Base-by-base conservation (phyloP, 2,888 invertebrate species). In the Stomorhina lunata region DNA sequence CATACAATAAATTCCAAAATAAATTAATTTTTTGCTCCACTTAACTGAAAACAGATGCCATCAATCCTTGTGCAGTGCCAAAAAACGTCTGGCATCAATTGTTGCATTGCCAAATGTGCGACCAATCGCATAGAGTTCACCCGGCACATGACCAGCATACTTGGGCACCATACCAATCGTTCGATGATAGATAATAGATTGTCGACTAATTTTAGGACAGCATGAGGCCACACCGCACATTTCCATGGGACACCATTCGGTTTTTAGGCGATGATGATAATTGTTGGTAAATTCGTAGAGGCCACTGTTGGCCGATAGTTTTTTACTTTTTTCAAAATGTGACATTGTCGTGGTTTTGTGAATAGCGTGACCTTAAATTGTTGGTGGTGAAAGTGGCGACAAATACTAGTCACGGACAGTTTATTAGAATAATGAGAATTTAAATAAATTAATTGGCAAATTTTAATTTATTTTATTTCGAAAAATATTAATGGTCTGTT, bases 81-180 rank as follows among this genome's bases (percentile, higher is more conserved):
- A 91, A 94, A 95, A 95, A 83, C 94, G 91, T 88, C 95, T 95
- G 0, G 95, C 95, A 87, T 95, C 94, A 86, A 94, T 92, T 0
- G 95, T 94, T 86, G 95, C 95, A 85, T 93, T 94, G 22, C 95
- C 96, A 88, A 93, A 96, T 0, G 96, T 96, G 88, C 94, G 94
- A 6, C 96, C 96, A 90, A 93, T 94, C 55, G 95, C 94, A 91
- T 95, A 95, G 86, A 92, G 92, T 76, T 92, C 93, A 17, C 96
- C 96, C 0, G 96, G 96, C 68, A 96, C 94, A 87, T 96, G 96
- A 0, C 96, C 96, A 2, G 93, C 93, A 90, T 96, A 96, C 90
- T 94, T 95, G 1, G 96, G 96, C 85, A 95, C 89, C 92, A 96
- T 93, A 4, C 96, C 95, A 40, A 94, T 93, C 85, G 95, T 94